Evolutionary conservation across 2,797 vertebrate genomes (phyloP).

Genomic region (Atherinosoma microstoma): DNA sequence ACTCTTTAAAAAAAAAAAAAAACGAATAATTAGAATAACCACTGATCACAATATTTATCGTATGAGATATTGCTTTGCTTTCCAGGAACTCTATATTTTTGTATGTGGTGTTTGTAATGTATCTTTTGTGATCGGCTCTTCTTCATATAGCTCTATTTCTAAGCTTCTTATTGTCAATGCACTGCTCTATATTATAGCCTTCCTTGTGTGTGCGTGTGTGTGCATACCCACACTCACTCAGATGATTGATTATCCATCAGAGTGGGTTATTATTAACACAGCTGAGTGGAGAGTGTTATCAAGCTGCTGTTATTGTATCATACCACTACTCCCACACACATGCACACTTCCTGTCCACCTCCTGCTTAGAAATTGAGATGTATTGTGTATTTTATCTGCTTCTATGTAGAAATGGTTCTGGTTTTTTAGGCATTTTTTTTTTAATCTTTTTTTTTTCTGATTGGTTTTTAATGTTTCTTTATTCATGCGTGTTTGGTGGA

Average conservation of each 20-base stretch:
- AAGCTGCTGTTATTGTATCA: conserved; percentile 65
- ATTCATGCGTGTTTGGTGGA: conserved; percentile 22
- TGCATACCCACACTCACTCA: conserved; percentile 8
- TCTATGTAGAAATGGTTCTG: background rate
- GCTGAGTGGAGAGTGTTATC: conserved; percentile 72
- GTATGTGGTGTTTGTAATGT: background rate
- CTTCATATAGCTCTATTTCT: conserved; percentile 1
- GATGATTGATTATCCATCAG: conserved; percentile 71
- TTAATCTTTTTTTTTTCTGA: background rate
- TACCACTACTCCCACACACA: conserved; percentile 47
- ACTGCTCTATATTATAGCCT: conserved; percentile 11
- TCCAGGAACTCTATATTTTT: background rate
- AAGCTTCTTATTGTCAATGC: conserved; percentile 36
- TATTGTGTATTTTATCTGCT: background rate
- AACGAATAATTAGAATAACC: background rate
- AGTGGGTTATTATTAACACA: conserved; percentile 77
- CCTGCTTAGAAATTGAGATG: background rate
- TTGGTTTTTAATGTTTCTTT: background rate
- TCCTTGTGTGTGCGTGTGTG: conserved; percentile 10
- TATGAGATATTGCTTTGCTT: background rate
- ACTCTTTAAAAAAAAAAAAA: background rate
- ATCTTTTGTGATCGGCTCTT: conserved; percentile 9
- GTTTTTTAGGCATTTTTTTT: background rate
- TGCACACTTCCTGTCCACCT: conserved; percentile 19
- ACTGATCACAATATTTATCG: background rate